Conservation (phyloP, 2,797 vertebrate genomes). For the Acanthopagrus latus region DNA sequence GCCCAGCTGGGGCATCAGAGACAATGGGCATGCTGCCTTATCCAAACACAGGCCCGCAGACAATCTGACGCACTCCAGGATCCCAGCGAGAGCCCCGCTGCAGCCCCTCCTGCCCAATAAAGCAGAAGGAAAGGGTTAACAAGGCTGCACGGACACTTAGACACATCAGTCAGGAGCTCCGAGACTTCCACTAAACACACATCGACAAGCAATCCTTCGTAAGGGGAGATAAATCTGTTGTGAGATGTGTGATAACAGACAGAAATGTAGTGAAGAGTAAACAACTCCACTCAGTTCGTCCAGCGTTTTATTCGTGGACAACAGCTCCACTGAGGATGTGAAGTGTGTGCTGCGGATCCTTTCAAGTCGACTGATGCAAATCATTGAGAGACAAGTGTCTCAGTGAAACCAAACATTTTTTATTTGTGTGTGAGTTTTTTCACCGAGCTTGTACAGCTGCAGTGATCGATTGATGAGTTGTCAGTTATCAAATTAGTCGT, state of each 20-base stretch:
- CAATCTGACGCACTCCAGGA: slow-evolving; percentile 85
- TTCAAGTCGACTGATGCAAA: background rate
- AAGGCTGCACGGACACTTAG: slow-evolving; percentile 56
- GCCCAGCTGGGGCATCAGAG: slow-evolving; percentile 90
- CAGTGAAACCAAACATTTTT: background rate
- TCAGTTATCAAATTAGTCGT: no score
- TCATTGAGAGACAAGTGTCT: background rate
- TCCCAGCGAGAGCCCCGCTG: slow-evolving; percentile 72
- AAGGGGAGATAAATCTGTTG: slow-evolving; percentile 1
- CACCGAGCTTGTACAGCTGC: no score
- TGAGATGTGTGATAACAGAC: slow-evolving; percentile 27
- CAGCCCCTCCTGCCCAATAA: slow-evolving; percentile 62
- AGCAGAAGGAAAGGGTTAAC: slow-evolving; percentile 74
- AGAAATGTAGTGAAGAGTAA: slow-evolving; percentile 6
- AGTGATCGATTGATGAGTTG: no score
- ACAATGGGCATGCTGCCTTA: slow-evolving; percentile 87
- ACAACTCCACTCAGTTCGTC: background rate
- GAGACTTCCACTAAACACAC: slow-evolving; percentile 24
- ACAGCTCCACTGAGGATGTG: background rate
- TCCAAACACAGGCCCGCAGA: slow-evolving; percentile 86
- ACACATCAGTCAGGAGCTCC: slow-evolving; percentile 50
- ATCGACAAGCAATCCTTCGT: slow-evolving; percentile 5
- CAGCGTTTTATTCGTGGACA: background rate
- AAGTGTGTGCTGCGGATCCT: background rate
- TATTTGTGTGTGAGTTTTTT: background rate